These are phyloP conservation scores for Catalaphyllia jardinei DNA, from an alignment of 64 coral and sea anemone genomes.

Conservation along the genomic window DNA sequence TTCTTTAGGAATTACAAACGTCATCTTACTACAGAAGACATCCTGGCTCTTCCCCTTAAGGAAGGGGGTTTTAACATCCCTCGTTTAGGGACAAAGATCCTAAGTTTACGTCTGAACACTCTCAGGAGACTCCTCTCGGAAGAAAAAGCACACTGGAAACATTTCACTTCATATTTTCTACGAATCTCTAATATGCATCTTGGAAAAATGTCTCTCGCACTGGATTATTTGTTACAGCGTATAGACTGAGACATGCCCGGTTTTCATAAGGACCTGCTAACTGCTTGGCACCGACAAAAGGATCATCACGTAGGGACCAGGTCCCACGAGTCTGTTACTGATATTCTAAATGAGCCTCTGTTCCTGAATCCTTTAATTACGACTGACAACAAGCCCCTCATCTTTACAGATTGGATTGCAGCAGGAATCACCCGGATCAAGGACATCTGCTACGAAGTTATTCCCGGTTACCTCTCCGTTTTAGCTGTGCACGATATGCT, in stretches of 20 bases:
- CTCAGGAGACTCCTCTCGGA: background rate
- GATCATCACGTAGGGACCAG: too few species aligned
- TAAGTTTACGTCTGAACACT: background rate
- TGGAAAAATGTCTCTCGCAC: too few species aligned
- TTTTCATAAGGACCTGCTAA: conserved; percentile 38
- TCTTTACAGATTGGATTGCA: background rate
- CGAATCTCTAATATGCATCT: background rate
- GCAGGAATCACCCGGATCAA: background rate
- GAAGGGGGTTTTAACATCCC: too few species aligned
- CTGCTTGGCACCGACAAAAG: background rate
- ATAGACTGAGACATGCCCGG: background rate
- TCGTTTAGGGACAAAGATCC: too few species aligned
- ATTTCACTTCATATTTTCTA: background rate
- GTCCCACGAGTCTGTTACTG: background rate
- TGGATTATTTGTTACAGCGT: background rate
- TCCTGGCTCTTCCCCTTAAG: too few species aligned
- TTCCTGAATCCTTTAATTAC: background rate
- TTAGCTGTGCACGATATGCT: conserved; percentile 16
- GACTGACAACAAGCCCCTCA: background rate
- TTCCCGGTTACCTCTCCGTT: background rate
- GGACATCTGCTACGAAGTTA: conserved; percentile 19
- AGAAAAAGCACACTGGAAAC: conserved; percentile 37
- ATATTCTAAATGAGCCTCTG: conserved; percentile 29
- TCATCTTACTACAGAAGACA: too few species aligned
- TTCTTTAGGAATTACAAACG: too few species aligned